These are phyloP conservation scores for Zaprionus vittiger DNA, from an alignment of 1,140 invertebrate species.

Conservation along the genomic window DNA sequence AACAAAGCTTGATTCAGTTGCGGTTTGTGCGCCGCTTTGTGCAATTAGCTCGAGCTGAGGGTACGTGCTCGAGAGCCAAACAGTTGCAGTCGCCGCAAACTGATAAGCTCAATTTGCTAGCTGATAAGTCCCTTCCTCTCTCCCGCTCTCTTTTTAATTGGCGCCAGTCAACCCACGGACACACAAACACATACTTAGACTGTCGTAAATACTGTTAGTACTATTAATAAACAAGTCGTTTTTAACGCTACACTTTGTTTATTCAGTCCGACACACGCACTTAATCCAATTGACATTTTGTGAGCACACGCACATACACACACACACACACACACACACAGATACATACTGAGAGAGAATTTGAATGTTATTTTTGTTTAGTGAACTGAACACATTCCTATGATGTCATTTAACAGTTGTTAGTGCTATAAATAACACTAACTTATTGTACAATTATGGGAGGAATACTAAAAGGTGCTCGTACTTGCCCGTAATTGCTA, in stretches of 20 bases:
- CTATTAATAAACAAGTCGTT: slow-evolving; percentile 47
- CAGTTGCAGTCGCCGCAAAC: slow-evolving; percentile 11
- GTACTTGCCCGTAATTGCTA: neutral
- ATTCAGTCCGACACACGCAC: slow-evolving; percentile 47
- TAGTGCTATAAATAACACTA: slow-evolving; percentile 42
- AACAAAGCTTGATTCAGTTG: slow-evolving; percentile 12
- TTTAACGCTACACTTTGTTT: slow-evolving; percentile 31
- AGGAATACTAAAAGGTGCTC: slow-evolving; percentile 5
- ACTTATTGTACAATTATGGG: slow-evolving; percentile 12
- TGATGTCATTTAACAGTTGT: slow-evolving; percentile 47
- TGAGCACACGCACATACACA: slow-evolving; percentile 31
- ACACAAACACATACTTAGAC: slow-evolving; percentile 1
- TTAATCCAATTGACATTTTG: slow-evolving; percentile 55
- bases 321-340: slow-evolving; percentile 12
- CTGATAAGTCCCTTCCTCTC: slow-evolving; percentile 28
- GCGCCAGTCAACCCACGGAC: slow-evolving; percentile 14
- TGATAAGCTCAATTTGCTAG: slow-evolving; percentile 14
- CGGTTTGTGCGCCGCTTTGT: slow-evolving; percentile 19
- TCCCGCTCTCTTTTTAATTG: slow-evolving; percentile 28
- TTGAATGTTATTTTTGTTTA: slow-evolving; percentile 21
- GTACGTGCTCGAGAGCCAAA: slow-evolving; percentile 16
- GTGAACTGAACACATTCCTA: slow-evolving; percentile 35
- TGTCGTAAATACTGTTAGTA: slow-evolving; percentile 25
- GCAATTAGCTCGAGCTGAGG: slow-evolving; percentile 18
- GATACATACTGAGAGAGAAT: slow-evolving; percentile 17